Conservation (phyloP, 2,797 vertebrate genomes). For the Thalassophryne amazonica region DNA sequence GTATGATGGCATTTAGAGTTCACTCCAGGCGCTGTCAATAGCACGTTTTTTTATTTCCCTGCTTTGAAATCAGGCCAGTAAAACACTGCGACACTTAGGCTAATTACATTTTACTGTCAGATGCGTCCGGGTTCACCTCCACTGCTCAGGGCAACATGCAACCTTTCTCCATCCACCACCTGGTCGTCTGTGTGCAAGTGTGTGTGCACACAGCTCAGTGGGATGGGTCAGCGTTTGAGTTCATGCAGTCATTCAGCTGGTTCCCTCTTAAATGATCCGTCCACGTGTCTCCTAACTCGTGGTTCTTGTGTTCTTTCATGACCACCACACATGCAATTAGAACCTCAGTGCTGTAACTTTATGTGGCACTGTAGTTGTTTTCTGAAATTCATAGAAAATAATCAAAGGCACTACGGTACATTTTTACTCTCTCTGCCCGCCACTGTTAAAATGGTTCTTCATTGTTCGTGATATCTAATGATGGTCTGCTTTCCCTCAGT, state of each 20-base stretch:
- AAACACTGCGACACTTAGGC: constrained; percentile 57
- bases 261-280: no score
- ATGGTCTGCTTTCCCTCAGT: no score
- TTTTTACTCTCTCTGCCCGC: no score
- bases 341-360: no score
- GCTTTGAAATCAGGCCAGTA: constrained; percentile 55
- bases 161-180: constrained; percentile 19
- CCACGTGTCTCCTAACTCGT: no score
- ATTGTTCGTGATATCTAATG: no score
- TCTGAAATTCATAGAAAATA: no score
- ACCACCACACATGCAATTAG: no score
- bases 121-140: constrained; percentile 35
- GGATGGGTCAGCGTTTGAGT: not conserved
- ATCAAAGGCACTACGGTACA: no score
- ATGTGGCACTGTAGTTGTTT: no score
- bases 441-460: no score
- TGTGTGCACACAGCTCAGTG: not conserved
- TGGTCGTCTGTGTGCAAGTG: not conserved
- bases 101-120: constrained; percentile 64
- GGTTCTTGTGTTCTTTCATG: no score
- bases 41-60: constrained; percentile 39
- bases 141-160: constrained; percentile 19
- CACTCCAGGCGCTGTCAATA: constrained; percentile 39
- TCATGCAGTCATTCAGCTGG: not conserved
- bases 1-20: constrained; percentile 42